Conservation (phyloP, 2,888 invertebrate genomes). For the Drosophila mulleri region DNA sequence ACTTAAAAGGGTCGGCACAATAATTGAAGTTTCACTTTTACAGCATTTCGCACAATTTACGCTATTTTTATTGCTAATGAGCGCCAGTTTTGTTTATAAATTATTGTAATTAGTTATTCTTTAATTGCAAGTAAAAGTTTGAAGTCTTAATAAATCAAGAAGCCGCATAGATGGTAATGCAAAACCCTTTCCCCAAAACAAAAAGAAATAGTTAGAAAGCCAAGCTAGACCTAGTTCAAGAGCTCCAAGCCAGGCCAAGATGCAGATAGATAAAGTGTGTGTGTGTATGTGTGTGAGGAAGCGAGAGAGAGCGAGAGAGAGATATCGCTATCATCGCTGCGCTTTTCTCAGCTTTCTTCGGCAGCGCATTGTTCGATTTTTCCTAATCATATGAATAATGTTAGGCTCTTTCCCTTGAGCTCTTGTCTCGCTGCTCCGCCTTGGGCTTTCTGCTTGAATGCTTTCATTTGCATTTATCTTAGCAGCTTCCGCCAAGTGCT, state of each 20-base stretch:
- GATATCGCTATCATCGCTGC: not conserved
- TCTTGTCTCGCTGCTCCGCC: slow-evolving; percentile 34
- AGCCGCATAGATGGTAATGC: slow-evolving; percentile 44
- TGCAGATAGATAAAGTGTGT: not conserved
- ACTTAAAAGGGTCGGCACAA: slow-evolving; percentile 33
- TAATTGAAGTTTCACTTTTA: slow-evolving; percentile 49
- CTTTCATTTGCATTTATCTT: slow-evolving; percentile 70
- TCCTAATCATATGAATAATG: slow-evolving; percentile 77
- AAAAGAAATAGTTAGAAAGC: slow-evolving; percentile 58
- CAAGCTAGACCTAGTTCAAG: slow-evolving; percentile 41
- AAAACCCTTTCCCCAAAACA: slow-evolving; percentile 69
- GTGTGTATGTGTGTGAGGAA: not conserved
- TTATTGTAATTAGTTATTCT: slow-evolving; percentile 62
- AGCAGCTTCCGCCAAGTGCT: slow-evolving; percentile 58
- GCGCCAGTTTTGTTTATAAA: slow-evolving; percentile 50
- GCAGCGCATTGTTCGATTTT: slow-evolving; percentile 73
- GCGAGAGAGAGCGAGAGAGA: not conserved
- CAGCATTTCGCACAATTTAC: slow-evolving; percentile 27
- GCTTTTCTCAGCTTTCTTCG: slow-evolving; percentile 58
- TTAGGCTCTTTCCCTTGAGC: slow-evolving; percentile 25
- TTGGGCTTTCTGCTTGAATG: slow-evolving; percentile 68
- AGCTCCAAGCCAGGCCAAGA: slow-evolving; percentile 1
- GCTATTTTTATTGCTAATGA: slow-evolving; percentile 44
- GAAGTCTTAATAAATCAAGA: slow-evolving; percentile 59
- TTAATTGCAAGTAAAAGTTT: slow-evolving; percentile 53